Evolutionary conservation across 23 tunicate genomes (phyloP).

Genomic region (Aplidium turbinatum): DNA sequence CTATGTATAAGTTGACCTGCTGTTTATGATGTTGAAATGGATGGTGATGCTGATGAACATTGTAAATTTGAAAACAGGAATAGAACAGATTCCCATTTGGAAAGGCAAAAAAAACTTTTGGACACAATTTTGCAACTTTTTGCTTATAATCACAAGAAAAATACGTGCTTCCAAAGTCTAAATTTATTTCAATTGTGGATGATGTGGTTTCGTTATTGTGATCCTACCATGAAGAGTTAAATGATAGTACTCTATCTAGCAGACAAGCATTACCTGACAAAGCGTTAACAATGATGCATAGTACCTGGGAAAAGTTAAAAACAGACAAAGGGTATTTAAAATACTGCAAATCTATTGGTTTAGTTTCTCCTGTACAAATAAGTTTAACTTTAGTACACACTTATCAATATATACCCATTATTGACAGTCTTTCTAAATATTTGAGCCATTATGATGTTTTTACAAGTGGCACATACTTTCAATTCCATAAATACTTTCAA

Average conservation of each 20-base stretch:
- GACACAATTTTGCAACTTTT: no score
- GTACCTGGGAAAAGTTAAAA: not conserved
- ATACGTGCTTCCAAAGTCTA: no score
- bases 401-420: constrained; percentile 30
- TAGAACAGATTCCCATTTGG: no score
- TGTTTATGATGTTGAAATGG: no score
- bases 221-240: not conserved
- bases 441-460: constrained; percentile 21
- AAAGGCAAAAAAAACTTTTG: no score
- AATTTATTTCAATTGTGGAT: constrained; percentile 18
- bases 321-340: not conserved
- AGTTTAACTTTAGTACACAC: not conserved
- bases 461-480: constrained; percentile 10
- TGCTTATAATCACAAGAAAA: no score
- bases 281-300: no score
- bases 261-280: not conserved
- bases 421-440: no score
- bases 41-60: no score
- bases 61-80: no score
- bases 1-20: no score
- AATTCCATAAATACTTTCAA: constrained; percentile 14
- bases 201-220: constrained; percentile 3
- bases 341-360: not conserved
- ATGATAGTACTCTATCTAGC: not conserved
- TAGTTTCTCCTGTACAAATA: constrained; percentile 1